These are phyloP conservation scores for Xylophagus ater DNA, from an alignment of 2,888 invertebrate genomes.

Conservation along the genomic window DNA sequence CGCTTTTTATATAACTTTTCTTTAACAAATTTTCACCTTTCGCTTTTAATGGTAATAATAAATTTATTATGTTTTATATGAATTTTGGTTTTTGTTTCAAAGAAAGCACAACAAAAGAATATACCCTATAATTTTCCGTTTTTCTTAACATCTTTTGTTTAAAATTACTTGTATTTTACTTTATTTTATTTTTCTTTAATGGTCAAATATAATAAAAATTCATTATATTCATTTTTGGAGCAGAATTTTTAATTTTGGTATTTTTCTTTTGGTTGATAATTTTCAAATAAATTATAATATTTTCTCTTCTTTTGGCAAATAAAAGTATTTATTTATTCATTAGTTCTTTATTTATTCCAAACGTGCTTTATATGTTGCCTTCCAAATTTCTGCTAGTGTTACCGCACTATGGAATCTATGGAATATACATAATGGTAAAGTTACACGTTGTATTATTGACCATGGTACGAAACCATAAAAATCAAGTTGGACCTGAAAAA, in stretches of 20 bases:
- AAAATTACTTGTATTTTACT: no score
- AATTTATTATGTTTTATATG: not conserved
- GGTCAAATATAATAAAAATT: no score
- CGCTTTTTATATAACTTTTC: no score
- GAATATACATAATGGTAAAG: slow-evolving; percentile 89
- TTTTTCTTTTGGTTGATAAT: not conserved
- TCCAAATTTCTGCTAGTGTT: slow-evolving; percentile 91
- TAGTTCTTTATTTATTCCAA: slow-evolving; percentile 71
- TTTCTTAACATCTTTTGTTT: no score
- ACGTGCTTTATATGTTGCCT: slow-evolving; percentile 86
- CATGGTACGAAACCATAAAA: slow-evolving; percentile 90
- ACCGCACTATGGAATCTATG: slow-evolving; percentile 93
- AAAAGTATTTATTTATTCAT: no score
- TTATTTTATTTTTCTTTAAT: no score
- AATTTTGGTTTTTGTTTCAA: slow-evolving; percentile 3
- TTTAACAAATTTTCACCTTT: no score
- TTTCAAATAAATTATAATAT: not conserved
- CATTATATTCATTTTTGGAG: no score
- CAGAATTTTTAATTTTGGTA: not conserved
- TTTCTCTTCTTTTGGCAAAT: slow-evolving; percentile 3
- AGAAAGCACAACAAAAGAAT: no score
- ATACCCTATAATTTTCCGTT: no score
- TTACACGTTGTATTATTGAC: slow-evolving; percentile 86
- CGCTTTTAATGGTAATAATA: no score
- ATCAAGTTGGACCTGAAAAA: slow-evolving; percentile 60